Evolutionary conservation across 2,888 invertebrate species (phyloP).

Genomic region (Adelphocoris suturalis): DNA sequence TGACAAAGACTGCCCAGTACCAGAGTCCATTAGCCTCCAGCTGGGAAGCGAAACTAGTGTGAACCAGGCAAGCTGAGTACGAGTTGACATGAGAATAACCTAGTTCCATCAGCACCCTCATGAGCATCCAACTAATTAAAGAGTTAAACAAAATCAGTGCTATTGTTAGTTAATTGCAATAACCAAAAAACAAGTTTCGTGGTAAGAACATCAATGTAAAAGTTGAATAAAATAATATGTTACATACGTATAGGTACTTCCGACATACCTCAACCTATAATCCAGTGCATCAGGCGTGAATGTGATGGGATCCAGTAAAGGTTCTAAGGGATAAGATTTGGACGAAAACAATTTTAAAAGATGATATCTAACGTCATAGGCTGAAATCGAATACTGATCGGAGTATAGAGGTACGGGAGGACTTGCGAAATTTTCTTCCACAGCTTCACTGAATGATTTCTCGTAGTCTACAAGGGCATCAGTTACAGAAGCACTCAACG

Average conservation of each 20-base stretch:
- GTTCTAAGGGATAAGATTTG: conserved; percentile 83
- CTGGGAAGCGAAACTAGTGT: conserved; percentile 88
- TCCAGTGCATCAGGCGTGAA: conserved; percentile 90
- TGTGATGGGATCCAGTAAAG: conserved; percentile 86
- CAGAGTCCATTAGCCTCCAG: conserved; percentile 90
- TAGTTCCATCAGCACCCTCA: conserved; percentile 84
- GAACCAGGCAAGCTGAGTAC: conserved; percentile 82
- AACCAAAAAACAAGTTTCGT: too few species aligned
- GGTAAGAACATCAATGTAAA: too few species aligned
- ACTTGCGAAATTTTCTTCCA: conserved; percentile 78
- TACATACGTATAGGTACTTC: neutral
- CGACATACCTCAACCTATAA: conserved; percentile 85
- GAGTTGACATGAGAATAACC: conserved; percentile 84
- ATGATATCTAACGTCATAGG: conserved; percentile 89
- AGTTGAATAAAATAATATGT: neutral
- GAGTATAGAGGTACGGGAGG: conserved; percentile 78
- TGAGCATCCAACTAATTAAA: conserved; percentile 85
- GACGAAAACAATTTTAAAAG: conserved; percentile 88
- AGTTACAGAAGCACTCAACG: conserved; percentile 81
- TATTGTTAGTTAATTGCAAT: too few species aligned
- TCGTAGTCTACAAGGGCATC: conserved; percentile 87
- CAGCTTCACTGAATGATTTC: conserved; percentile 81
- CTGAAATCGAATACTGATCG: conserved; percentile 77
- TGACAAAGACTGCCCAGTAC: conserved; percentile 92
- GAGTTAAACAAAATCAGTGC: too few species aligned